Percentiles rank a stretch among this genome's conserved stretches.
Evolutionary conservation across 1,140 invertebrate genomes (phyloP).

Genomic region (Oreohelix idahoensis): DNA sequence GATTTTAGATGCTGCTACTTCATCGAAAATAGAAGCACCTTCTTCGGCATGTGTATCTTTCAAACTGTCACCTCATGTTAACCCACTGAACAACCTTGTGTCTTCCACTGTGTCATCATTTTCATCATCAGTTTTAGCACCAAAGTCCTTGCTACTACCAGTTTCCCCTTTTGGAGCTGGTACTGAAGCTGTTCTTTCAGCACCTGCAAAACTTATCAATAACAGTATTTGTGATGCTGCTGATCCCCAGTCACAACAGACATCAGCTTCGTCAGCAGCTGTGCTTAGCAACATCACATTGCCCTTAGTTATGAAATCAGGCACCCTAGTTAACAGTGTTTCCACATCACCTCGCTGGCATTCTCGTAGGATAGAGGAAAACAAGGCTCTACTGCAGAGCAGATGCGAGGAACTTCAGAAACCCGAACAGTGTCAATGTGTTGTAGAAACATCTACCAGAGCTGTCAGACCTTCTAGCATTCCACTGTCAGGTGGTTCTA

Average conservation of each 20-base stretch:
- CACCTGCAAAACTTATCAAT: not conserved
- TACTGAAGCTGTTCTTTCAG: not conserved
- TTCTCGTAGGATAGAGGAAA: conserved; percentile 24
- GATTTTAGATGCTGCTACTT: not conserved
- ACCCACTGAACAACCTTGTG: not conserved
- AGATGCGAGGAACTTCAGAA: conserved; percentile 21
- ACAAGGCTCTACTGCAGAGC: not conserved
- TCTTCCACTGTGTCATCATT: not conserved
- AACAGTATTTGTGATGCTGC: not conserved
- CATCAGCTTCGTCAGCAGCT: not conserved
- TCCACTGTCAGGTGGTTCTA: not conserved
- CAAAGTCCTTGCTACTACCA: not conserved
- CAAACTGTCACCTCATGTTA: not conserved
- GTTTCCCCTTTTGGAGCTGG: not conserved
- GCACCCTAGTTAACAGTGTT: conserved; percentile 14
- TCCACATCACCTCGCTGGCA: not conserved
- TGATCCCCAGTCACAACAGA: not conserved
- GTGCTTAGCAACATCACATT: not conserved
- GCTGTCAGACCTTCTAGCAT: conserved; percentile 4
- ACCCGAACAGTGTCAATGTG: not conserved
- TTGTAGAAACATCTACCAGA: not conserved
- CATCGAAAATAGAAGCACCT: not conserved
- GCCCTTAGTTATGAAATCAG: not conserved
- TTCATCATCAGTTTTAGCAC: not conserved
- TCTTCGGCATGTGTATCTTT: not conserved